These are phyloP conservation scores for Thymelicus acteon DNA, from an alignment of 2,888 invertebrate genomes.

Conservation along the genomic window DNA sequence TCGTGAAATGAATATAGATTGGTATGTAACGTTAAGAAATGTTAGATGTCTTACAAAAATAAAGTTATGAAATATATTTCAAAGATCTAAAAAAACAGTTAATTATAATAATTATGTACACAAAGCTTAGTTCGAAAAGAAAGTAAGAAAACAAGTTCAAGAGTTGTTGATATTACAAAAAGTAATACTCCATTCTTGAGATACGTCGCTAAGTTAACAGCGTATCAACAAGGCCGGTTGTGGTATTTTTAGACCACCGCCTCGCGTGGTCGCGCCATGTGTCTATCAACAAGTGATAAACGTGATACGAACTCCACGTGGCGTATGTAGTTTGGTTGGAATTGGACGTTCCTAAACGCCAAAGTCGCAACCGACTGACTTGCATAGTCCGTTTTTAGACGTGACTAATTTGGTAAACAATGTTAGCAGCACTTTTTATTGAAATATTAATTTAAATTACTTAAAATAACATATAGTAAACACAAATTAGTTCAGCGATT, in stretches of 20 bases:
- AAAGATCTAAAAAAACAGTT: too few relatives aligned
- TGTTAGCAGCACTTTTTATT: too few relatives aligned
- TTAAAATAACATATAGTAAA: too few relatives aligned
- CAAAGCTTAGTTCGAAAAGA: too few relatives aligned
- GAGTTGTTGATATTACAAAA: slow-evolving; percentile 5
- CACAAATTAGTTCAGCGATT: too few relatives aligned
- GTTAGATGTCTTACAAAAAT: neutral
- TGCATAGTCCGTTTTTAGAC: too few relatives aligned
- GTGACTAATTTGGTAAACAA: too few relatives aligned
- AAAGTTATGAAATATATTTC: neutral
- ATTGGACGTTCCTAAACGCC: slow-evolving; percentile 6
- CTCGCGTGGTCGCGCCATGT: slow-evolving; percentile 32
- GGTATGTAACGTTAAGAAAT: too few relatives aligned
- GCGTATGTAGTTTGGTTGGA: slow-evolving; percentile 1
- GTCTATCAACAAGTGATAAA: slow-evolving; percentile 36
- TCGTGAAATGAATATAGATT: neutral
- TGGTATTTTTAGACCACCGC: slow-evolving; percentile 29
- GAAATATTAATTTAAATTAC: too few relatives aligned
- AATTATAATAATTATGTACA: too few relatives aligned
- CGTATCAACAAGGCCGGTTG: slow-evolving; percentile 32
- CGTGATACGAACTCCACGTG: slow-evolving; percentile 16
- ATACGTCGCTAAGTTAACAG: slow-evolving; percentile 28
- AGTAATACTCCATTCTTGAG: slow-evolving; percentile 21
- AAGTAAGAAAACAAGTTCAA: neutral
- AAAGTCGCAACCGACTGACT: neutral